Base-by-base conservation (phyloP, 2,797 vertebrate species). In the Nasua narica region DNA sequence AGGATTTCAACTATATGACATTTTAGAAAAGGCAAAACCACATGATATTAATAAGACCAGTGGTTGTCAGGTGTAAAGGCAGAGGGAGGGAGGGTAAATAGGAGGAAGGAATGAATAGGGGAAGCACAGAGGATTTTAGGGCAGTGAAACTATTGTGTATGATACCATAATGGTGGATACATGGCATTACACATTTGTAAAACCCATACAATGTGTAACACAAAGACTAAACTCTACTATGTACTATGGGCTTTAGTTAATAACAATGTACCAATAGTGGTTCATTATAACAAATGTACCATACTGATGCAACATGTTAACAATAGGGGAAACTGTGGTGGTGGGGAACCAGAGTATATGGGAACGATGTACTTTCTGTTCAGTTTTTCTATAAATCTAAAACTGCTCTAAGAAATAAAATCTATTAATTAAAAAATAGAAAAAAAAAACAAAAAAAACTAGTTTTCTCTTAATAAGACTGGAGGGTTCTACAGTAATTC, bases 11-110 rank as follows among this genome's bases (percentile, higher is more conserved):
- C 6, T 48, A 62, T 16, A 18, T 70, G 32, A 79, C 74, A 96
- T 69, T 96, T 89, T 84, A 16, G 50, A 90, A 86, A 96, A 91
- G 27, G 10, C 16, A 87, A 91, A 82, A 74, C 35, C 78, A 60
- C 32, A 46, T 54, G 35, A 69, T 21, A 29, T 91, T 91, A 82
- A 67, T 16, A 88, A 87, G 19, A 77, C 67, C 37, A 46, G 10
- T 54, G 46, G 37, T 58, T 84, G 7, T 18, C 32, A 85, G 11
- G 12, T 21, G 12, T n/a, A 87, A 91, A 83, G 43, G 16, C 6
- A 4, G 3, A 70, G 19, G 21, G 21, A 62, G 19, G 13, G 8
- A 58, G 10, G 7, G 3, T 62, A 15, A 15, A 19, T 35, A 15
- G 12, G 5, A 35, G 5, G 3, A 18, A 56, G 3, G 21, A 65